Evolutionary conservation across 2,797 vertebrate genomes (phyloP).

Genomic region (Diplodus sargus): DNA sequence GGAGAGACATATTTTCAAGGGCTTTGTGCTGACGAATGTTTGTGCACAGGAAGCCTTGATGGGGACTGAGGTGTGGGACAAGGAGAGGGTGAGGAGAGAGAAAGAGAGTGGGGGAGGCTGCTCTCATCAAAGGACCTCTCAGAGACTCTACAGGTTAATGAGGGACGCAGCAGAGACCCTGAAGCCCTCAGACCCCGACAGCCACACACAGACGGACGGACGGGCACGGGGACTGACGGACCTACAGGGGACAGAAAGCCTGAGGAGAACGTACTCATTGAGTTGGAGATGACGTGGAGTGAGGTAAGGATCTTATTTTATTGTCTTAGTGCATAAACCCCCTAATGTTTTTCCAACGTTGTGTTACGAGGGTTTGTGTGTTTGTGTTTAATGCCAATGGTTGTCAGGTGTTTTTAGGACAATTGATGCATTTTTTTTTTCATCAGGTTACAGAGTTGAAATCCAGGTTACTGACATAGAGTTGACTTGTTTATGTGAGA

Average conservation of each 20-base stretch:
- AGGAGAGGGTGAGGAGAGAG: conserved; percentile 34
- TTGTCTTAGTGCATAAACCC: not conserved
- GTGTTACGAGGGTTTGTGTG: not conserved
- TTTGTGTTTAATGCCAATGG: not conserved
- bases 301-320: conserved; percentile 77
- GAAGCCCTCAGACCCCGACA: conserved; percentile 60
- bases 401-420: not conserved
- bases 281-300: conserved; percentile 79
- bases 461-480: not conserved
- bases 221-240: conserved; percentile 9
- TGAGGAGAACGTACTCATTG: conserved; percentile 17
- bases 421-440: not conserved
- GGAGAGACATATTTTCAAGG: conserved; percentile 18
- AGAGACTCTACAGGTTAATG: conserved; percentile 76
- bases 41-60: conserved; percentile 22
- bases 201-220: conserved; percentile 36
- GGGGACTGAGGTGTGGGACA: conserved; percentile 24
- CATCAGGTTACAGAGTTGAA: not conserved
- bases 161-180: conserved; percentile 64
- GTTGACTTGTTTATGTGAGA: not conserved
- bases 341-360: not conserved
- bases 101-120: conserved; percentile 67
- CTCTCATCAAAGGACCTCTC: conserved; percentile 76
- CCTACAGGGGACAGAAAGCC: not conserved
- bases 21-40: conserved; percentile 24